Percentiles rank a stretch among this genome's conserved stretches.
phyloP scores from a whole-genome alignment of 2,888 invertebrate genomes.

The Agonum fuliginosum region DNA sequence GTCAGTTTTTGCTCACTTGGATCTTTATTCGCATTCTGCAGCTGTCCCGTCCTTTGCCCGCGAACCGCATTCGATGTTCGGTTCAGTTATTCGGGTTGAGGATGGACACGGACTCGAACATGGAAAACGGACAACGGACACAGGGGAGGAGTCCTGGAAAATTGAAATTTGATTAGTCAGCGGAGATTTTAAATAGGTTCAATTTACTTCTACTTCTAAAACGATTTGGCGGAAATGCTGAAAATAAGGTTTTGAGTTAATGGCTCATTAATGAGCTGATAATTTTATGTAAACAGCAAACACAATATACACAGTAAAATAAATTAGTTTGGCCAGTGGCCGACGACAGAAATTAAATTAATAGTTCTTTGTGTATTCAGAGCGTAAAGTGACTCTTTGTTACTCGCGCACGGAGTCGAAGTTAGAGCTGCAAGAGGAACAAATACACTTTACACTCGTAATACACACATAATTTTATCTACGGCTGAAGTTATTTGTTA shows the following conservation, averaged over 20 bases:
- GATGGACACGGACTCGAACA: conserved; percentile 11
- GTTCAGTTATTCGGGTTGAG: conserved; percentile 2
- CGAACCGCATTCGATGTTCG: conserved; percentile 13
- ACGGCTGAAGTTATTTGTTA: too few species aligned
- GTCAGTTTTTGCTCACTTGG: conserved; percentile 41
- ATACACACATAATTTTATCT: too few species aligned
- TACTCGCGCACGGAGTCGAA: too few species aligned
- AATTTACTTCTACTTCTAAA: not conserved
- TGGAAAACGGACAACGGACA: too few species aligned
- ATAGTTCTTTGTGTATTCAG: too few species aligned
- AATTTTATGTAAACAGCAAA: not conserved
- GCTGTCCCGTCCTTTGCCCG: not conserved
- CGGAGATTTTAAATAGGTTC: not conserved
- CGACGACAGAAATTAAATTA: too few species aligned
- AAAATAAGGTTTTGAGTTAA: not conserved
- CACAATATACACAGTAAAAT: too few species aligned
- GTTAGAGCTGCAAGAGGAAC: too few species aligned
- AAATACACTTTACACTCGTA: too few species aligned
- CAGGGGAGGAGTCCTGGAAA: not conserved
- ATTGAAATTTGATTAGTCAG: conserved; percentile 24
- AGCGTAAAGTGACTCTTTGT: too few species aligned
- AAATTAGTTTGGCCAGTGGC: too few species aligned
- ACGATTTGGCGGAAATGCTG: not conserved
- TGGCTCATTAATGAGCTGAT: not conserved
- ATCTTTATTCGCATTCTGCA: conserved; percentile 38